Conservation (phyloP, 1,140 invertebrate genomes). For the Neomicropteryx cornuta region DNA sequence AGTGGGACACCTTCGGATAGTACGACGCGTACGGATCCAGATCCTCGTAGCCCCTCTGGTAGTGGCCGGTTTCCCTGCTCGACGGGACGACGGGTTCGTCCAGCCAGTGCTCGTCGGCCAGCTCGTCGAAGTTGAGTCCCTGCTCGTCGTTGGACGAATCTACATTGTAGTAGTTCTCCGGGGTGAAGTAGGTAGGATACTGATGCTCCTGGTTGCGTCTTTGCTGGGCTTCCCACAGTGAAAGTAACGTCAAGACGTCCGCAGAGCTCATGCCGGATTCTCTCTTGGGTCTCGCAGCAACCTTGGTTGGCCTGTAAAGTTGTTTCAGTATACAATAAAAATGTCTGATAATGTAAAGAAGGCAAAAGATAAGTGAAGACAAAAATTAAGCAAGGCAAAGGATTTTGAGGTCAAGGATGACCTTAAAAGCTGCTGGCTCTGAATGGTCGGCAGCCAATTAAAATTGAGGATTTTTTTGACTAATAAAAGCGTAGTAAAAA, state of each 20-base stretch:
- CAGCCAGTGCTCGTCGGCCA: slow-evolving; percentile 31
- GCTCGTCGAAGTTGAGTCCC: slow-evolving; percentile 30
- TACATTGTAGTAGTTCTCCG: slow-evolving; percentile 28
- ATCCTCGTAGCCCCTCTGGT: slow-evolving; percentile 26
- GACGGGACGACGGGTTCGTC: slow-evolving; percentile 31
- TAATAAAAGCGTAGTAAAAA: too few relatives aligned
- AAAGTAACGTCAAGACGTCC: slow-evolving; percentile 33
- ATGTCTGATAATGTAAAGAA: too few relatives aligned
- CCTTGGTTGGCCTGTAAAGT: too few relatives aligned
- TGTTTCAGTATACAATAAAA: too few relatives aligned
- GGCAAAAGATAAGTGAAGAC: too few relatives aligned
- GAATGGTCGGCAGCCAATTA: too few relatives aligned
- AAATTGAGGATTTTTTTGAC: too few relatives aligned
- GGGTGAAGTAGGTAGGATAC: slow-evolving; percentile 32
- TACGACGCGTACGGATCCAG: slow-evolving; percentile 31
- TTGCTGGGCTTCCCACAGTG: slow-evolving; percentile 38
- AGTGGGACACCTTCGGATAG: slow-evolving; percentile 28
- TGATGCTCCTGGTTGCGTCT: slow-evolving; percentile 34
- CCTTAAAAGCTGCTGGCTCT: too few relatives aligned
- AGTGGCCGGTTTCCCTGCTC: slow-evolving; percentile 18
- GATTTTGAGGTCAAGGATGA: too few relatives aligned
- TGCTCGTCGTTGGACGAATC: slow-evolving; percentile 28
- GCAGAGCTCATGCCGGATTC: slow-evolving; percentile 37
- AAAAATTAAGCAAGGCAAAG: too few relatives aligned
- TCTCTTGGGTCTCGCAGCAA: slow-evolving; percentile 34